Conservation (phyloP, 2,113 vertebrate genomes). For the Chloropsis cyanopogon region DNA sequence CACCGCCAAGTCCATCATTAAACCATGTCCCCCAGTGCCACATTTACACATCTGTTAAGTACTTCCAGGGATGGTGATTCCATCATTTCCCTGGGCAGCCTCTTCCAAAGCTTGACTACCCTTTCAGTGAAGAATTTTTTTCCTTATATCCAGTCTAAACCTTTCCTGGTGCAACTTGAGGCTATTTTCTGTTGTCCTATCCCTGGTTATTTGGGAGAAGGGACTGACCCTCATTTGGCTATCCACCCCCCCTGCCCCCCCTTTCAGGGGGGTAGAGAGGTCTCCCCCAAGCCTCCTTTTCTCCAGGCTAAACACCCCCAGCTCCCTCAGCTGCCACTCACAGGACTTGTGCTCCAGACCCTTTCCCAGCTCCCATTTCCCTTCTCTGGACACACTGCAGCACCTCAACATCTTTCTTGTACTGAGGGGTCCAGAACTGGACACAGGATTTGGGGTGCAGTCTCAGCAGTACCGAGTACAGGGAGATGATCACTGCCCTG, state of each 20-base stretch:
- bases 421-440: neutral
- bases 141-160: neutral
- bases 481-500: neutral
- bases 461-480: fast-evolving
- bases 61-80: neutral
- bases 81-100: neutral
- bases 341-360: neutral
- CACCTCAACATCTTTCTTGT: fast-evolving
- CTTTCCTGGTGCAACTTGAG: neutral
- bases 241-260: too few relatives aligned
- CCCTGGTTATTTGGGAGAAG: neutral
- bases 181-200: neutral
- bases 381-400: fast-evolving
- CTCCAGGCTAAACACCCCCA: neutral
- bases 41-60: neutral
- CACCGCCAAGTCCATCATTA: neutral
- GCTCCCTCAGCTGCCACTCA: neutral
- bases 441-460: neutral
- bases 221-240: neutral
- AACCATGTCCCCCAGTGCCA: neutral
- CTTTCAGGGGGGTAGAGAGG: neutral
- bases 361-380: neutral
- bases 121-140: neutral
- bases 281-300: neutral
- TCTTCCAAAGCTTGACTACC: neutral